Evolutionary conservation across 2,888 invertebrate species (phyloP).

Genomic region (Buathra laborator): DNA sequence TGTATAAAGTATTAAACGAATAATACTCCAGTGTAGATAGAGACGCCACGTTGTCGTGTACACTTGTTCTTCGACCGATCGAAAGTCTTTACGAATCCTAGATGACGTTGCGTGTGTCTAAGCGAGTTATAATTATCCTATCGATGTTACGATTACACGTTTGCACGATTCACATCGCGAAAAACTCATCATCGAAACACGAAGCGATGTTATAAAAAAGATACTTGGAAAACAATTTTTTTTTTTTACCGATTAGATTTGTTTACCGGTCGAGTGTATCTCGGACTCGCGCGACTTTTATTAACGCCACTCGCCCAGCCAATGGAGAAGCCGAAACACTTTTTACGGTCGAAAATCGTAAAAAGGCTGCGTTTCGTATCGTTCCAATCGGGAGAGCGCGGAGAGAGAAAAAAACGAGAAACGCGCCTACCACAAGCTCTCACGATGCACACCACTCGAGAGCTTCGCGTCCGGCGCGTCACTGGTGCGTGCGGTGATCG

Average conservation of each 20-base stretch:
- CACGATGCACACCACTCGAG: slow-evolving; percentile 22
- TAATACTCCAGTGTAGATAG: slow-evolving; percentile 24
- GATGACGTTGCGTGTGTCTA: slow-evolving; percentile 46
- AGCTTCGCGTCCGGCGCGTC: slow-evolving; percentile 55
- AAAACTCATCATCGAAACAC: too few relatives aligned
- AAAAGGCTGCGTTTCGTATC: slow-evolving; percentile 20
- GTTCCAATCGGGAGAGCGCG: slow-evolving; percentile 15
- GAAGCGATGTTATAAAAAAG: neutral
- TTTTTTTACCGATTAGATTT: neutral
- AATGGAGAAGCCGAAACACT: neutral
- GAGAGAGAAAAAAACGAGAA: slow-evolving; percentile 38
- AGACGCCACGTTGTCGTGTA: slow-evolving; percentile 36
- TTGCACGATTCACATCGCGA: neutral
- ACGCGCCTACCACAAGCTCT: slow-evolving; percentile 39
- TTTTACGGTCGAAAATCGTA: slow-evolving; percentile 1
- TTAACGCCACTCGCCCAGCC: neutral
- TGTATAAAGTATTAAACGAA: slow-evolving; percentile 16
- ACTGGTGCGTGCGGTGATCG: slow-evolving; percentile 40
- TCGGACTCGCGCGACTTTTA: neutral
- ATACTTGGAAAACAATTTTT: neutral
- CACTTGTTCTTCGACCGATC: neutral
- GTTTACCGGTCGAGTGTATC: neutral
- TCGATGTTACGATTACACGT: neutral
- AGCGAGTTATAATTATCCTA: neutral
- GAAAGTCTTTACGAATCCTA: slow-evolving; percentile 26